phyloP scores from a whole-genome alignment of 2,113 vertebrate species.

The Lepisosteus osseus region DNA sequence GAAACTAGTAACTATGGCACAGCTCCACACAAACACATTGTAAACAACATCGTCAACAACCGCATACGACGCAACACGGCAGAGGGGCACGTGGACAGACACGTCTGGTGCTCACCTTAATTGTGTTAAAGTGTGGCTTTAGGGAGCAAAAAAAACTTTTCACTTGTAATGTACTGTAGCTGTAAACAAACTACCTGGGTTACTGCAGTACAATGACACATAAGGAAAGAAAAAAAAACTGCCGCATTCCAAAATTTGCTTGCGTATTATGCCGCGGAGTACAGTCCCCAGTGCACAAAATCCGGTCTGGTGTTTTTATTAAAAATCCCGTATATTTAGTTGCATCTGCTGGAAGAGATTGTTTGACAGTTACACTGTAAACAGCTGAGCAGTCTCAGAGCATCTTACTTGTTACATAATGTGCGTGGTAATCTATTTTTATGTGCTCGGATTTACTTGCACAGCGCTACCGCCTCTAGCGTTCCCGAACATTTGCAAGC shows the following conservation, averaged over 20 bases:
- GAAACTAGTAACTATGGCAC: neutral
- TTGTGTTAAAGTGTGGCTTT: too few relatives aligned
- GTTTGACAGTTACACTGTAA: constrained; percentile 25
- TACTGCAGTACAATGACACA: constrained; percentile 26
- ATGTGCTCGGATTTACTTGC: constrained; percentile 21
- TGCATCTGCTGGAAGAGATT: constrained; percentile 16
- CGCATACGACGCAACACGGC: neutral
- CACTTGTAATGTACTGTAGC: constrained; percentile 15
- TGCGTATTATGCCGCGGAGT: neutral
- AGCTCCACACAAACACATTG: neutral
- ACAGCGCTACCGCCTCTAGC: constrained; percentile 36
- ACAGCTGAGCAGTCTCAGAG: constrained; percentile 25
- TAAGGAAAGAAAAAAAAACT: constrained; percentile 1
- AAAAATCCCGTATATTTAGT: neutral
- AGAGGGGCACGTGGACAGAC: neutral
- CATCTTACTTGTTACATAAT: constrained; percentile 44
- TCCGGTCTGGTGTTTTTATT: neutral
- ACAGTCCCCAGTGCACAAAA: neutral
- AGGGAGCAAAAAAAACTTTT: neutral
- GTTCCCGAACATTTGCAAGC: constrained; percentile 6
- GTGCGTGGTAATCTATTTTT: constrained; percentile 31
- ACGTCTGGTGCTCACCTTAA: too few relatives aligned
- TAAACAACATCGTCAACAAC: neutral
- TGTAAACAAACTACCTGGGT: constrained; percentile 41
- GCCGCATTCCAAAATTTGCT: neutral